Conservation (phyloP, 2,888 invertebrate genomes). For the Sympetrum striolatum region DNA sequence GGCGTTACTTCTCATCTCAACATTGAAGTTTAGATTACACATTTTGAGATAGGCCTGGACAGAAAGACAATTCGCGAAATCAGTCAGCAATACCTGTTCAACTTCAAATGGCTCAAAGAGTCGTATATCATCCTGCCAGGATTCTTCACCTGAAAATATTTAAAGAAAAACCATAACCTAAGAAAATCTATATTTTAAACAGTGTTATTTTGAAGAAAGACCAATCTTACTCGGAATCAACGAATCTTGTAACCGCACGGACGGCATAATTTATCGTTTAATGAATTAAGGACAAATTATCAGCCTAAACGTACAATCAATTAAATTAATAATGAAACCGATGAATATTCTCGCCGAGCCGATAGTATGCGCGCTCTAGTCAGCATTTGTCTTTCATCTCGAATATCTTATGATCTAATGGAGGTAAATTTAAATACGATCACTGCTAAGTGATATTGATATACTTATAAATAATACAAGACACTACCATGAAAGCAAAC, state of each 20-base stretch:
- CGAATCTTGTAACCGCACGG: background rate
- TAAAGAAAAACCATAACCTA: background rate
- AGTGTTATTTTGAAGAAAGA: background rate
- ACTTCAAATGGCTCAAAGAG: slow-evolving; percentile 90
- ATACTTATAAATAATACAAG: background rate
- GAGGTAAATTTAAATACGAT: background rate
- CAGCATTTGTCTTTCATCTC: background rate
- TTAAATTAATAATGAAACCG: background rate
- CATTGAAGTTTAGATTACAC: slow-evolving; percentile 82
- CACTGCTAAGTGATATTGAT: background rate
- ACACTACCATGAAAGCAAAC: background rate
- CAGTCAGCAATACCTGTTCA: slow-evolving; percentile 92
- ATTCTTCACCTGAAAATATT: slow-evolving; percentile 74
- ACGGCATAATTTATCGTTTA: background rate
- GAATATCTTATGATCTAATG: background rate
- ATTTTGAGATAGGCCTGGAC: slow-evolving; percentile 94
- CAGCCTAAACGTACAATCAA: background rate
- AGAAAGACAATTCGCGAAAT: slow-evolving; percentile 91
- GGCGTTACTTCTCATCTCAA: slow-evolving; percentile 87
- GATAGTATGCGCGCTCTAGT: background rate
- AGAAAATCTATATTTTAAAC: background rate
- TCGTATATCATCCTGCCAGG: slow-evolving; percentile 88
- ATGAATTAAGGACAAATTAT: background rate
- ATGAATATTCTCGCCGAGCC: too few relatives aligned
- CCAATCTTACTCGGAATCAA: background rate